Conservation (phyloP, 2,888 invertebrate genomes). For the Spatulosminthurus flaviceps region DNA sequence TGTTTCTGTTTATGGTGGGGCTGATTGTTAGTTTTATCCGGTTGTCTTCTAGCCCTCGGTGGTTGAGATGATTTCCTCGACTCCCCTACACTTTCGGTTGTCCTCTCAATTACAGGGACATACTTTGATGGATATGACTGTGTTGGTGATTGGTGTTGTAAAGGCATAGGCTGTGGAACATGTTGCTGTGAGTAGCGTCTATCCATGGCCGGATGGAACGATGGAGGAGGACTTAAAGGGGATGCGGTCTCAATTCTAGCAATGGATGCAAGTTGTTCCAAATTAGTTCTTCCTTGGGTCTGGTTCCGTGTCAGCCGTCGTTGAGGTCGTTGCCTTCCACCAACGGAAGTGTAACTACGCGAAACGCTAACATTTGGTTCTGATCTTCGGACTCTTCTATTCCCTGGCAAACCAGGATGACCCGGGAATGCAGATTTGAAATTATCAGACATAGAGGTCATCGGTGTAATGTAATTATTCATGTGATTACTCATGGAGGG, state of each 20-base stretch:
- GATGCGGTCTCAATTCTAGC: slow-evolving; percentile 42
- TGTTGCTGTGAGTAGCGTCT: background rate
- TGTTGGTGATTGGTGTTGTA: background rate
- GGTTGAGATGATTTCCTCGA: background rate
- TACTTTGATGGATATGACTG: background rate
- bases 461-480: slow-evolving; percentile 56
- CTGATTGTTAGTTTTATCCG: slow-evolving; percentile 27
- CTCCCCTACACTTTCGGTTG: background rate
- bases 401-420: slow-evolving; percentile 26
- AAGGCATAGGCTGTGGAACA: background rate
- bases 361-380: slow-evolving; percentile 52
- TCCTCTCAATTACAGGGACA: background rate
- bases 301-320: slow-evolving; percentile 45
- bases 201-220: slow-evolving; percentile 37
- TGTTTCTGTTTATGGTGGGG: slow-evolving; percentile 3
- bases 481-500: slow-evolving; percentile 35
- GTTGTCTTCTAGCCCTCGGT: slow-evolving; percentile 6
- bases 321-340: slow-evolving; percentile 20
- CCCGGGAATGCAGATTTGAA: slow-evolving; percentile 35
- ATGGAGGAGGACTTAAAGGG: slow-evolving; percentile 22
- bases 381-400: slow-evolving; percentile 54
- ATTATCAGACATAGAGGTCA: slow-evolving; percentile 50
- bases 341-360: slow-evolving; percentile 51
- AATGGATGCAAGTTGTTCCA: slow-evolving; percentile 40
- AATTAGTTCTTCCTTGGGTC: slow-evolving; percentile 45